Percentiles rank a stretch among this genome's conserved stretches.
phyloP scores from a whole-genome alignment of 2,888 invertebrate genomes.

The Epirrhoe alternata region DNA sequence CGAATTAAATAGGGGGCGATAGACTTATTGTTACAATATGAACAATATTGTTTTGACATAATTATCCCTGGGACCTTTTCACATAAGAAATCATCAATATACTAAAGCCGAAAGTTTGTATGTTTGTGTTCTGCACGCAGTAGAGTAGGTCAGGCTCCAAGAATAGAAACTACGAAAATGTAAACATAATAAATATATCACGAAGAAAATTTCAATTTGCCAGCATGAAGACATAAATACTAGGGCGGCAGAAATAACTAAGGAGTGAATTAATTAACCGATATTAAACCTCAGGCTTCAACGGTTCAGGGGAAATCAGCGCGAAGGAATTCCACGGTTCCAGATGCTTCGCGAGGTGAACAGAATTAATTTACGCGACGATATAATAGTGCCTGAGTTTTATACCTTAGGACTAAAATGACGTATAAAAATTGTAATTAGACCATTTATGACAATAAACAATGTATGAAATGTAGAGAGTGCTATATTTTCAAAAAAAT shows the following conservation, averaged over 20 bases:
- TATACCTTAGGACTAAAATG: background rate
- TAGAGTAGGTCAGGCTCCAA: no score
- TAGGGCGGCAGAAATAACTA: slow-evolving; percentile 28
- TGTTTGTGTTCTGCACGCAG: no score
- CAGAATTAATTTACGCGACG: slow-evolving; percentile 18
- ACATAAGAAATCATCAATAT: no score
- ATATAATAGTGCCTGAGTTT: slow-evolving; percentile 10
- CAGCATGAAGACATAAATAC: slow-evolving; percentile 23
- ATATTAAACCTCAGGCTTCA: slow-evolving; percentile 37
- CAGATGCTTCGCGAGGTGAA: slow-evolving; percentile 5
- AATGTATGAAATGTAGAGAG: no score
- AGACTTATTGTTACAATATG: no score
- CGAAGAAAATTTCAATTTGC: background rate
- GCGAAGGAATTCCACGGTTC: slow-evolving; percentile 25
- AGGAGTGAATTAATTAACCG: slow-evolving; percentile 42
- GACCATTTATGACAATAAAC: no score
- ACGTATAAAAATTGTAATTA: background rate
- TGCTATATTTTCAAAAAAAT: background rate
- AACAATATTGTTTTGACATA: no score
- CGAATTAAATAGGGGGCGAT: no score
- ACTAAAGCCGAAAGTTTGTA: no score
- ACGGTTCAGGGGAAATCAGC: slow-evolving; percentile 28
- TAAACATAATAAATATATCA: background rate
- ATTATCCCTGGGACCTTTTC: no score
- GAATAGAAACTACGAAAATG: background rate